Base-by-base conservation (phyloP, 2,797 vertebrate species). In the Coccyzus lansbergi region DNA sequence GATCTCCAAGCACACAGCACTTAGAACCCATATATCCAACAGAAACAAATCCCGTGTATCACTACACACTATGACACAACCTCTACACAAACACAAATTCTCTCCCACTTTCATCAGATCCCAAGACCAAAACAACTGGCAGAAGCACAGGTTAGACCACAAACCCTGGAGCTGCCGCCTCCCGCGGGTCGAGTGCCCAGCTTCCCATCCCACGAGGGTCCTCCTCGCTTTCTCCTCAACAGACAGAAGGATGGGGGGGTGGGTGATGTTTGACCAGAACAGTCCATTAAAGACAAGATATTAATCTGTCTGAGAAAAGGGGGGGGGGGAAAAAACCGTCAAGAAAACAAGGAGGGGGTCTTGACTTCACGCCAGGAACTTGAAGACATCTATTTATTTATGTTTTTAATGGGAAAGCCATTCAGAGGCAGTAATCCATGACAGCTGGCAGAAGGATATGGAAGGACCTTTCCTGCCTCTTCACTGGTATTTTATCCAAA, bases 401-500 rank as follows among this genome's bases (percentile, higher is more conserved):
- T 90, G 86, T 71, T 96, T 97, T 97, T 94, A 97, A 97, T 97
- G 96, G 97, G 94, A 97, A 97, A 94, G 84, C 96, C 15, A 4
- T 95, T 96, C 90, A 67, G 69, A 84, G 77, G 80, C 92, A 95
- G 94, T 95, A 97, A 97, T 96, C 96, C 96, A 95, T 55, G 33
- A 95, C 93, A 97, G 94, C 86, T 97, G 93, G 92, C 89, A 94
- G 63, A 90, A 86, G 96, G 94, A 94, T 16, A 81, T 82, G 90
- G 88, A 88, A 96, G 92, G 95, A 92, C 92, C 92, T 91, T 97
- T 85, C 77, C 82, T 96, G 69, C 55, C 93, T 92, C 95, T 88
- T 95, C 91, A 95, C 88, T 91, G 65, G n/a, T 67, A 68, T 26
- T 92, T 95, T 86, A 68, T 49, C 42, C 36, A 92, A 91, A 94